Conservation (phyloP, 2,113 vertebrate species). For the Pituophis catenifer region DNA sequence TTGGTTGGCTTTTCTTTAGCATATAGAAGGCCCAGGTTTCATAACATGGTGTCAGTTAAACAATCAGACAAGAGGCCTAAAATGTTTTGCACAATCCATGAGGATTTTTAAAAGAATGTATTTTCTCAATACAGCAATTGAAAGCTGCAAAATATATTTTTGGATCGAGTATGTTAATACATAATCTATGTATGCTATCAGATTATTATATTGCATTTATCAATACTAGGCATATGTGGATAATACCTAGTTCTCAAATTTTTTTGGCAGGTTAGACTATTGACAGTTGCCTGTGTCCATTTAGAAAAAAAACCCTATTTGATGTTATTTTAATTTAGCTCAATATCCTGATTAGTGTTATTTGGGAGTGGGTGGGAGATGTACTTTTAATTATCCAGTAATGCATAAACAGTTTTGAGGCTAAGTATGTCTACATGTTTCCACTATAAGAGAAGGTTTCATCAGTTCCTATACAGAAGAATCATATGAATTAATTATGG, state of each 20-base stretch:
- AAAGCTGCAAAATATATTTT: neutral
- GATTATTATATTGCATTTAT: neutral
- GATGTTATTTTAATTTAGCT: neutral
- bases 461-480: neutral
- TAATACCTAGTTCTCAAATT: no score
- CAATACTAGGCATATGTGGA: neutral
- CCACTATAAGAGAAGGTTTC: neutral
- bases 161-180: neutral
- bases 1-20: neutral
- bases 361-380: neutral
- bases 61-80: neutral
- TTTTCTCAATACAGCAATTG: neutral
- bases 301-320: no score
- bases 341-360: neutral
- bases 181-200: neutral
- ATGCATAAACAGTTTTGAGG: neutral
- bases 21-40: neutral
- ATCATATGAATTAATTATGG: neutral
- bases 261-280: neutral
- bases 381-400: neutral
- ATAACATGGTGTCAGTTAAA: neutral
- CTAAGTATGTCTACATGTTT: neutral
- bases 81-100: neutral
- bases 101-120: neutral
- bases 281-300: neutral